A percentile compares a stretch with the other conserved stretches of the same genome.
phyloP scores from a whole-genome alignment of 2,888 invertebrate species.

The Drosophila monieri region DNA sequence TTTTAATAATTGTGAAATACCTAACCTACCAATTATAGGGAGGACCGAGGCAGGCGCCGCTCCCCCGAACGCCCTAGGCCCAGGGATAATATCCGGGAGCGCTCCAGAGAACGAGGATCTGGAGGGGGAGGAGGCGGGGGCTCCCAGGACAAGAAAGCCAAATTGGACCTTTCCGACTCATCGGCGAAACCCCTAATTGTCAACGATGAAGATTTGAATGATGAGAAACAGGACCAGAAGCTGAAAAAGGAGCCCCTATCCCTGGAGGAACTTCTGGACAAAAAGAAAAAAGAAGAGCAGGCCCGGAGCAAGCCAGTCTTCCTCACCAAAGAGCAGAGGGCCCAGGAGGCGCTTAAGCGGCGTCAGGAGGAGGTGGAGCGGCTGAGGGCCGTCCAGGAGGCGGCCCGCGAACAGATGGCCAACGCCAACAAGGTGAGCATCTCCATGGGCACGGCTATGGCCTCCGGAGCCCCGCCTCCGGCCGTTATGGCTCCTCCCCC shows the following conservation, averaged over 20 bases:
- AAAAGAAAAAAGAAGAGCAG: conserved; percentile 98
- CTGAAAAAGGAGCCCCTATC: conserved; percentile 92
- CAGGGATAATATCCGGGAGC: conserved; percentile 49
- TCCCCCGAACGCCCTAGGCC: conserved; percentile 64
- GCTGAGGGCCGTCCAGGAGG: conserved; percentile 88
- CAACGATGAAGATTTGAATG: conserved; percentile 84
- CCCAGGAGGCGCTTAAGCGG: conserved; percentile 93
- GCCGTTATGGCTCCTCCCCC: conserved; percentile 45
- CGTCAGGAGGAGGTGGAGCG: conserved; percentile 95
- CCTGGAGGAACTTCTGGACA: conserved; percentile 96
- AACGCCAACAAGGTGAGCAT: conserved; percentile 40
- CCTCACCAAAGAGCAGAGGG: conserved; percentile 97
- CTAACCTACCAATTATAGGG: conserved; percentile 26
- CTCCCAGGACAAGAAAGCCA: conserved; percentile 63
- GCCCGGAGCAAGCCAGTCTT: conserved; percentile 98
- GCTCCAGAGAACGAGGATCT: conserved; percentile 62
- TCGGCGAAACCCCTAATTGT: conserved; percentile 71
- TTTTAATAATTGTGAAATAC: background rate
- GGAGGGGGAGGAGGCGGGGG: conserved; percentile 27
- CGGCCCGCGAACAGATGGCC: conserved; percentile 62
- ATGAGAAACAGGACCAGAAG: conserved; percentile 68
- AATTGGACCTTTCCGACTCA: conserved; percentile 34
- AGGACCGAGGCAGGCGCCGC: conserved; percentile 64
- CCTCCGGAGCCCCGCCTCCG: conserved; percentile 53
- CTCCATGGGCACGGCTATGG: conserved; percentile 61